Base-by-base conservation (phyloP, 2,888 invertebrate species). In the Zonitis immaculata region DNA sequence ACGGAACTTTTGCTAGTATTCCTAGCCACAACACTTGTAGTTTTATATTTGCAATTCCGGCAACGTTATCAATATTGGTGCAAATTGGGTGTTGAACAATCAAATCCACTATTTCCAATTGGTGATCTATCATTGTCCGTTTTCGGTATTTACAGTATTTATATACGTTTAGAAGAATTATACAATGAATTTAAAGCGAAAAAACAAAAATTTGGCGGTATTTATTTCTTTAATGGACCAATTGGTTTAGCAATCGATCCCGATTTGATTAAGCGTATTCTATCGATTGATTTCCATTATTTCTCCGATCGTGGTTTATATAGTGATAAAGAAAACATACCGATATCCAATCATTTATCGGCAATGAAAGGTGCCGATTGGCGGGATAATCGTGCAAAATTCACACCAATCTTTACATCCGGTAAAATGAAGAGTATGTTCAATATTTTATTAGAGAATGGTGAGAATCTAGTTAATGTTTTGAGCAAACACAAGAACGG, bases 401-500 rank as follows among this genome's bases (percentile, higher is more conserved):
- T 44, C 20, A 50, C 26, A 14, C 50, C 32, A 6, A 25, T 35
- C 9, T 50, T 50, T n/a, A 50, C 50, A 16, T 44, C 50, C 5
- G 27, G 28, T 11, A 32, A 14, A 18, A 6, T 50, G 32, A 50
- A 44, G 26, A 16, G 20, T 22, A 50, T 50, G 50, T 50, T 44
- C 30, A 14, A 12, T 39, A 39, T 39, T 6, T 39, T 39, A 11
- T 1, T 39, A 20, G 20, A 39, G 2, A 39, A 39, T 6, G 20
- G 18, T 20, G 20, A 20, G 5, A 39, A 39, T 39, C 3, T 20
- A 6, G n/a, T 39, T n/a, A 11, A 39, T n/a, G 1, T 39, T 2
- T 39, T 39, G 11, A 39, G 20, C 16, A 1, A 39, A 6, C 20
- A n/a, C 5, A 20, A 39, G 4, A 39, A 39, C 16, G 39, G 39